Base-by-base conservation (phyloP, 2,113 vertebrate species). In the Pomatostomus ruficeps region DNA sequence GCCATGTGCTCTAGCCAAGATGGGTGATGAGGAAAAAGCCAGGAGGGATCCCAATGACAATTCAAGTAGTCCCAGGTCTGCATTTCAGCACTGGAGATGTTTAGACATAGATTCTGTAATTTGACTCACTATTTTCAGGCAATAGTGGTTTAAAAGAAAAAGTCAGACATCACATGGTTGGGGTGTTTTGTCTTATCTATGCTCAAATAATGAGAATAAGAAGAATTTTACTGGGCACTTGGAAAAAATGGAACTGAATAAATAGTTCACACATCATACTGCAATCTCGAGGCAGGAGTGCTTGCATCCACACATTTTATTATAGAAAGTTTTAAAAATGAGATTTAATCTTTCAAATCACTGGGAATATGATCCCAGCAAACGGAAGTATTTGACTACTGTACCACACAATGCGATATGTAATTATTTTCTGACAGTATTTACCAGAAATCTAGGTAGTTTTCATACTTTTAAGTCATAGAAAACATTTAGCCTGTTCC, bases 351-450 rank as follows among this genome's bases (percentile, higher is more conserved):
- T 83, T 89, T 86, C 55, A 81, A 70, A 94, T 83, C 19, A 55
- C 26, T 46, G 19, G 23, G 36, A 88, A 88, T 90, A 73, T 25
- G 46, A 93, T 91, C 40, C 18, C 35, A 80, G n/a, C 59, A 92
- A 91, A 90, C 59, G 80, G 58, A 88, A 85, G 45, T n/a, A 24
- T 67, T 93, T 71, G 88, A 93, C 23, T 55, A 81, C 65, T 4
- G 2, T 76, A 89, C 45, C 18, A 75, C 52, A 93, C 59, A 83
- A 59, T 24, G 42, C 23, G 74, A 88, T 24, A 29, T 45, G 54
- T 55, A 93, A 85, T 88, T 94, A 91, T 89, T 88, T 88, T 88
- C 78, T 96, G 91, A 93, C 51, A 83, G 55, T 85, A 83, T 95
- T 96, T 95, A 83, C 79, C 33, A 88, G 43, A 91, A 91, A 74